Evolutionary conservation across 2,113 vertebrate species (phyloP), one percentile per base, ranked within the genome.

Genomic region (Oncorhynchus mykiss): DNA sequence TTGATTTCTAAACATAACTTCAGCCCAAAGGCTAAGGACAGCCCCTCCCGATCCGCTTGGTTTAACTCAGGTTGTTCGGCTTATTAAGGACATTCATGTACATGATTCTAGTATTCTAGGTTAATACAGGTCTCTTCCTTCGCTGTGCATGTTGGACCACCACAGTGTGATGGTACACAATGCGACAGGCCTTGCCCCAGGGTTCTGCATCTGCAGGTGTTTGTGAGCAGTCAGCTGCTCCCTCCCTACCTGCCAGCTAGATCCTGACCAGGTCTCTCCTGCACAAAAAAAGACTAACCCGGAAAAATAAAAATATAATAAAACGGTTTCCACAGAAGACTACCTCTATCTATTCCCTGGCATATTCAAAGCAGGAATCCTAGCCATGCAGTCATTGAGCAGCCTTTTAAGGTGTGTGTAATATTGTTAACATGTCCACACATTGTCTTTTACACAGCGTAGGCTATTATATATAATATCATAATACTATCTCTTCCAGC

Each of bases 401-500:
- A 62, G 2, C 16, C n/a, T 24, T 8, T 62, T n/a, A 62, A 62
- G n/a, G n/a, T 62, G 59, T 83, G 39, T 74, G 64, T 79, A 39
- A 68, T 66, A 62, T 82, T 77, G 71, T 82, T 78, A 78, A 87
- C 73, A 71, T 81, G 80, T 82, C 74, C 70, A 71, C 57, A 54
- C 75, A 66, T 85, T 84, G 81, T 84, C 76, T 85, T 78, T 70
- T 70, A 54, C 65, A 79, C 22, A 77, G 60, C 71, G 8, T 27
- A 71, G 67, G 74, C 80, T 81, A 75, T 71, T 78, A 75, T 60
- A 80, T 78, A 75, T 60, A 80, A 73, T 76, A 86, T 84, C 68
- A 84, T 87, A 87, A 51, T 66, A 67, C 82, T 86, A 79, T 82
- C 78, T 90, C 78, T 77, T 78, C 71, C 24, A 72, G 83, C 82